Conservation (phyloP, 2,888 invertebrate species). For the Oscheius myriophilus region DNA sequence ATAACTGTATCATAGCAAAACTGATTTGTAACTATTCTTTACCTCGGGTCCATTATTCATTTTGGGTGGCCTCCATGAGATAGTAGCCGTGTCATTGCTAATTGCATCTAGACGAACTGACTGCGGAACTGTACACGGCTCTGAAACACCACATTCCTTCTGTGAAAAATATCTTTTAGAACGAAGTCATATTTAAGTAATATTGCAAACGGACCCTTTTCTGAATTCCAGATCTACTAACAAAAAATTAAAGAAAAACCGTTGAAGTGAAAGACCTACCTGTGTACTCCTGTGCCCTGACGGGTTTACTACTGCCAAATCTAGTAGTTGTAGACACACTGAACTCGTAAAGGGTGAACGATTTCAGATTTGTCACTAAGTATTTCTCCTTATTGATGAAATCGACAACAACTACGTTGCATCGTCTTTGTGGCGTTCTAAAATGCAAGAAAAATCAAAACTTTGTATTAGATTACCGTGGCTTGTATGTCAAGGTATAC, state of each 20-base stretch:
- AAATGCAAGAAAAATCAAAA: neutral
- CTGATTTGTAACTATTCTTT: too few species aligned
- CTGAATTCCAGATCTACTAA: too few species aligned
- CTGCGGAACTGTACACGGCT: conserved; percentile 69
- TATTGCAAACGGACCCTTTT: too few species aligned
- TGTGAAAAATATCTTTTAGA: too few species aligned
- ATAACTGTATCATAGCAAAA: too few species aligned
- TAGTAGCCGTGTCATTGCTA: conserved; percentile 66
- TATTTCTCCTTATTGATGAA: conserved; percentile 64
- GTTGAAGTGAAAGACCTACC: conserved; percentile 36
- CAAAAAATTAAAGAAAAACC: neutral
- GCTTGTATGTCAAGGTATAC: conserved; percentile 68
- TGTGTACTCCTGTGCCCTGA: conserved; percentile 67
- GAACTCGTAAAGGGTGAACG: conserved; percentile 69
- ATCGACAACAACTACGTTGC: conserved; percentile 64
- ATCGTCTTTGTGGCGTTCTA: conserved; percentile 64
- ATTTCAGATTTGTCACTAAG: conserved; percentile 56
- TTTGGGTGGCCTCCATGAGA: conserved; percentile 66
- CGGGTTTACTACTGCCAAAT: conserved; percentile 63
- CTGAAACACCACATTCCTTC: conserved; percentile 44
- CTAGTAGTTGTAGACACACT: conserved; percentile 64
- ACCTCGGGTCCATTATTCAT: conserved; percentile 70
- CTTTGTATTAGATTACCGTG: conserved; percentile 42
- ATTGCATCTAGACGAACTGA: conserved; percentile 63
- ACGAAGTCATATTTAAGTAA: too few species aligned